Base-by-base conservation (phyloP, 2,797 vertebrate genomes). In the Alca torda region DNA sequence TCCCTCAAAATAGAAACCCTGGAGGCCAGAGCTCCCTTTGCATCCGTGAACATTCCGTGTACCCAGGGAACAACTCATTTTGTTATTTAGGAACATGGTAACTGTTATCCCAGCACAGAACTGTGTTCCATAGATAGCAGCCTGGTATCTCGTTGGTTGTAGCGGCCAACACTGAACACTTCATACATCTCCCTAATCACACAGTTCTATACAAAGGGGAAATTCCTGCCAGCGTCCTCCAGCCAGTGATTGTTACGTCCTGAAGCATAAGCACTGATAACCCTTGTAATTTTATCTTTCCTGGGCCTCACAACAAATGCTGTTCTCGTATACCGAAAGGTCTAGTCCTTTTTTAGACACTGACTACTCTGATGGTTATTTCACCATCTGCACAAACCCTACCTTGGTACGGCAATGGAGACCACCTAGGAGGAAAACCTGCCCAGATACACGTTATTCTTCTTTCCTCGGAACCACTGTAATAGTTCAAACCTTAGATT, bases 281-380 rank as follows among this genome's bases (percentile, higher is more conserved):
- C 56, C 16, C 56, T 72, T 74, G 80, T 85, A 76, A 96, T 96
- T 94, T 87, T 93, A 91, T 87, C 82, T 60, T 88, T 26, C 16
- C 7, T 80, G 39, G 48, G 28, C 30, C 60, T 96, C 46, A 87
- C 26, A 80, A 37, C 59, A 90, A 67, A n/a, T 0, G 0, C n/a
- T 59, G 31, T 61, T 67, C 33, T 54, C 20, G 25, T 31, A 20
- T 37, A 48, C 18, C 39, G 53, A 65, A 51, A 46, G 19, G 33
- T 86, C 63, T 93, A 78, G 53, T 89, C 41, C 87, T 95, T 68
- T 50, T 82, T 57, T 81, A 82, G 65, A 13, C 39, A 48, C 43
- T 85, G 51, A 48, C 51, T 89, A 2, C 33, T 87, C 41, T 81
- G 30, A 48, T 53, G 59, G 31, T 86, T 78, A 63, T 90, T 93